A percentile compares a stretch with the other conserved stretches of the same genome.
These are phyloP conservation scores for Drosophila sturtevanti DNA, from an alignment of 1,140 invertebrate species.

Conservation along the genomic window DNA sequence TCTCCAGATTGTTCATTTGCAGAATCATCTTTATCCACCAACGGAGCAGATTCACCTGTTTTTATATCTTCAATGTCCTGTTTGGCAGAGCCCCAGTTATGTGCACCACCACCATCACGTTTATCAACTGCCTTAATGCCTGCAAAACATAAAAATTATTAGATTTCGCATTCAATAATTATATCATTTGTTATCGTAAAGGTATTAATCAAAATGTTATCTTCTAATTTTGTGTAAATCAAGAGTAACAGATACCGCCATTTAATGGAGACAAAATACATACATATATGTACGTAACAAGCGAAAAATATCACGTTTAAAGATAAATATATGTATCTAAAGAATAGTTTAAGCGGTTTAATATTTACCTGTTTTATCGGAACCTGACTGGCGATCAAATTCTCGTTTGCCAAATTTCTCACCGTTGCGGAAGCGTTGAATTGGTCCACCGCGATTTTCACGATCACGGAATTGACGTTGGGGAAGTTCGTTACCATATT, in stretches of 20 bases:
- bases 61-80: constrained; percentile 92
- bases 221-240: not conserved
- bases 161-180: not conserved
- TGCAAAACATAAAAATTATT: constrained; percentile 17
- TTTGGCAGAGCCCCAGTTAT: constrained; percentile 97
- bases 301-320: too few relatives aligned
- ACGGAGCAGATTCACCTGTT: constrained; percentile 81
- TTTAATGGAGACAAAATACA: not conserved
- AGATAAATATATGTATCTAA: too few relatives aligned
- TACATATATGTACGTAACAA: too few relatives aligned
- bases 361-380: constrained; percentile 92
- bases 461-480: constrained; percentile 65
- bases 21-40: constrained; percentile 81
- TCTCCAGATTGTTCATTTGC: constrained; percentile 83
- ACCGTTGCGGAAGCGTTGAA: constrained; percentile 84
- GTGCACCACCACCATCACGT: constrained; percentile 95
- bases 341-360: too few relatives aligned
- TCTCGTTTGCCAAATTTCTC: constrained; percentile 90
- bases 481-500: constrained; percentile 83
- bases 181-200: not conserved
- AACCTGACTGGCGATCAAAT: constrained; percentile 97
- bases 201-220: not conserved
- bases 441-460: constrained; percentile 68
- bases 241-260: not conserved
- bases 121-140: constrained; percentile 97